Evolutionary conservation across 2,113 vertebrate species (phyloP).

Genomic region (Upupa epops): DNA sequence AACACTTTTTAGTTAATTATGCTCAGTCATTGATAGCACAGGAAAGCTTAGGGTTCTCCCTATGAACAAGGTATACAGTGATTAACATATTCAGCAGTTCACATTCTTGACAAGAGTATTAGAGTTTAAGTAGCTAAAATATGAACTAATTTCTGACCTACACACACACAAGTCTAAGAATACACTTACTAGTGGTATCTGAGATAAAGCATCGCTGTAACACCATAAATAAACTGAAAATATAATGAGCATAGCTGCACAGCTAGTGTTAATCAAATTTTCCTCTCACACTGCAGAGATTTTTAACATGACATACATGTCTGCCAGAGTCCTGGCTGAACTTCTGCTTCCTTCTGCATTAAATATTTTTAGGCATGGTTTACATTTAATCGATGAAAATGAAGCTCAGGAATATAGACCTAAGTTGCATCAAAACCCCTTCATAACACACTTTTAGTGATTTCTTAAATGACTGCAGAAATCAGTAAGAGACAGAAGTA

Average conservation of each 20-base stretch:
- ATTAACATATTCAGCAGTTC: background rate
- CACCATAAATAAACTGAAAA: background rate
- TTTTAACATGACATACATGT: accelerated
- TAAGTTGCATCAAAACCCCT: background rate
- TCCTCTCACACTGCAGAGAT: background rate
- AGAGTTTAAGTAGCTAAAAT: background rate
- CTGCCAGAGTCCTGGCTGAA: background rate
- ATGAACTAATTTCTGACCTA: background rate
- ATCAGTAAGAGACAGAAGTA: background rate
- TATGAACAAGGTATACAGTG: background rate
- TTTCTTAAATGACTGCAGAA: background rate
- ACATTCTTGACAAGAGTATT: background rate
- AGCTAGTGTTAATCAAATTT: background rate
- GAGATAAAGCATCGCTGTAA: background rate
- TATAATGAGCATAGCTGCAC: background rate
- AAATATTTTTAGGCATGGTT: no score
- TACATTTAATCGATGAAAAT: background rate
- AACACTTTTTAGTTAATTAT: background rate
- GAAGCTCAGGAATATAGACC: background rate
- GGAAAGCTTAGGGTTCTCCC: background rate
- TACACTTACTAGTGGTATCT: background rate
- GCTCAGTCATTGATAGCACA: background rate
- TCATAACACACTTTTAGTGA: background rate
- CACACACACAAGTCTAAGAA: background rate
- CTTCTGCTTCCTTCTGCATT: background rate